Evolutionary conservation across 2,888 invertebrate genomes (phyloP), one percentile per base, ranked within the genome.

Genomic region (Pammene fasciana): DNA sequence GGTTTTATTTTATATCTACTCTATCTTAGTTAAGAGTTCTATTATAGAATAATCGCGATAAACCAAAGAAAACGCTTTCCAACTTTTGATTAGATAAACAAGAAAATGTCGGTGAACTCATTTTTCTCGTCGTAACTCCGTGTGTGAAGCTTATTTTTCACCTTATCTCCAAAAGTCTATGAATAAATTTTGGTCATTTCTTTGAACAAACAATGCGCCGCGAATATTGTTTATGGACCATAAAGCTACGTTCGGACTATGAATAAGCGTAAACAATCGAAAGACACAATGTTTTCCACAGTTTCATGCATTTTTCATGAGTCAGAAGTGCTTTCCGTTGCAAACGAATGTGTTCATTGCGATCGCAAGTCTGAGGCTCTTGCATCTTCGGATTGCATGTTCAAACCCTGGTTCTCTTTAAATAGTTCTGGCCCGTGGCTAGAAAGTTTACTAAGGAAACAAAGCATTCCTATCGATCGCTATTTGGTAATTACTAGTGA

Each of bases 291-390:
- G 72, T 72, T 72, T 72, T 70, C 72, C 70, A 57, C 72, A 67
- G 67, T 70, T 72, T 72, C 72, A 72, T 72, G 72, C 70, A 72
- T 72, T 72, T 70, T 72, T 72, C 72, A 72, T 66, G 67, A 71
- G 71, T 18, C 46, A 14, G 70, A 68, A 71, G 68, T 71, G 68
- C 64, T 67, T 68, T 56, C 66, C 43, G 71, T 55, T 64, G 64
- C 68, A 71, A 68, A 68, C 71, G 64, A 67, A 71, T 71, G 71
- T 71, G 67, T 67, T 68, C 67, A 70, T 71, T 68, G 68, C 67
- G 71, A 68, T 54, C 68, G 59, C 67, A 65, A 60, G 70, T 60
- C 70, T 70, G 60, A 65, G 60, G 46, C 65, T 38, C 38, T 45
- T 70, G 70, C 70, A 65, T 70, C 70, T 65, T 59, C 46, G 54